Evolutionary conservation across 2,888 invertebrate genomes (phyloP).

Genomic region (Scrobipalpa atriplicella): DNA sequence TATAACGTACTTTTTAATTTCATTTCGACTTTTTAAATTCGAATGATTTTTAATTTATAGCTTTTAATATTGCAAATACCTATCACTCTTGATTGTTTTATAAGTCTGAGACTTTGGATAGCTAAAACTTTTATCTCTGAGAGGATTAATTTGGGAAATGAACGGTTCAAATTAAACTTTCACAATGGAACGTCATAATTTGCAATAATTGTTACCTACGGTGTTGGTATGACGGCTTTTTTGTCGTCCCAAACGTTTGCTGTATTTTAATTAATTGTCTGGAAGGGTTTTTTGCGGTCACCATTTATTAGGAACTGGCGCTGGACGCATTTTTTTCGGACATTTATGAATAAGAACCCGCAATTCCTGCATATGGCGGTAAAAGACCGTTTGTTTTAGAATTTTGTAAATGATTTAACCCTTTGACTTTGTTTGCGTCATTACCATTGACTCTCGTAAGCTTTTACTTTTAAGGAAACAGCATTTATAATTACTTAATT

Average conservation of each 20-base stretch:
- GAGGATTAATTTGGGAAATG: neutral
- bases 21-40: too few species aligned
- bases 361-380: neutral
- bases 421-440: neutral
- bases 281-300: conserved; percentile 24
- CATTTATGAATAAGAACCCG: neutral
- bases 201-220: conserved; percentile 2
- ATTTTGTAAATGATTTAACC: neutral
- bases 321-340: neutral
- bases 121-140: neutral
- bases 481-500: neutral
- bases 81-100: neutral
- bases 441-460: neutral
- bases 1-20: too few species aligned
- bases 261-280: conserved; percentile 24
- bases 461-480: neutral
- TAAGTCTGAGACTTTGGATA: neutral
- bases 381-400: neutral
- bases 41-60: too few species aligned
- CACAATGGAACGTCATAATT: conserved; percentile 8
- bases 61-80: neutral
- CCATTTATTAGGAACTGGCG: conserved; percentile 21
- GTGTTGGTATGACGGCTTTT: conserved; percentile 5
- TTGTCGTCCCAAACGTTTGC: conserved; percentile 6
- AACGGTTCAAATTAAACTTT: conserved; percentile 15